These are phyloP conservation scores for Agrochola lota DNA, from an alignment of 2,888 invertebrate genomes.

Conservation along the genomic window DNA sequence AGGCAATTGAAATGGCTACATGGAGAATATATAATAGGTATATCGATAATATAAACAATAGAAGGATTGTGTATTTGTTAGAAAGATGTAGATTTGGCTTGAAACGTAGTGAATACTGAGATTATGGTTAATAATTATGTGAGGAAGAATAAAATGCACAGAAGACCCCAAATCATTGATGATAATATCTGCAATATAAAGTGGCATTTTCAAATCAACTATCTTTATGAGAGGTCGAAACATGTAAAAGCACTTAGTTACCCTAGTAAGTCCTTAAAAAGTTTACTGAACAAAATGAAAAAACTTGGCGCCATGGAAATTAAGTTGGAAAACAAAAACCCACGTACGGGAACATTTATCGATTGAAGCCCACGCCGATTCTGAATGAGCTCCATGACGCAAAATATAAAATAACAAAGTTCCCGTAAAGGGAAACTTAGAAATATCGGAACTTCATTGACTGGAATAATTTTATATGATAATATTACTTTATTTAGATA, in stretches of 20 bases:
- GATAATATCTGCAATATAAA: neutral
- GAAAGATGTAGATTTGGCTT: too few species aligned
- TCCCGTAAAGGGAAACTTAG: neutral
- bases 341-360: conserved; percentile 3
- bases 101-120: neutral
- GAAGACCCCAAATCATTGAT: too few species aligned
- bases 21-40: neutral
- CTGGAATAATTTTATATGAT: conserved; percentile 4
- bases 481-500: neutral
- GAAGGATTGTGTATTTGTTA: neutral
- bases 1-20: neutral
- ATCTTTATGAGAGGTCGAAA: neutral
- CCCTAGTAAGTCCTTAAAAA: neutral
- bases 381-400: conserved; percentile 11
- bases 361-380: conserved; percentile 5
- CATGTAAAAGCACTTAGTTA: neutral
- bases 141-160: neutral
- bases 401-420: conserved; percentile 26
- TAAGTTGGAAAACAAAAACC: neutral
- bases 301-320: neutral
- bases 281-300: neutral
- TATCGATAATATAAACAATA: neutral
- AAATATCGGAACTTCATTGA: neutral
- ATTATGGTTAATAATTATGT: neutral
- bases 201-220: neutral